A percentile compares a stretch with the other conserved stretches of the same genome.
These are phyloP conservation scores for Hymenochirus boettgeri DNA, from an alignment of 2,113 vertebrate genomes.

Conservation along the genomic window DNA sequence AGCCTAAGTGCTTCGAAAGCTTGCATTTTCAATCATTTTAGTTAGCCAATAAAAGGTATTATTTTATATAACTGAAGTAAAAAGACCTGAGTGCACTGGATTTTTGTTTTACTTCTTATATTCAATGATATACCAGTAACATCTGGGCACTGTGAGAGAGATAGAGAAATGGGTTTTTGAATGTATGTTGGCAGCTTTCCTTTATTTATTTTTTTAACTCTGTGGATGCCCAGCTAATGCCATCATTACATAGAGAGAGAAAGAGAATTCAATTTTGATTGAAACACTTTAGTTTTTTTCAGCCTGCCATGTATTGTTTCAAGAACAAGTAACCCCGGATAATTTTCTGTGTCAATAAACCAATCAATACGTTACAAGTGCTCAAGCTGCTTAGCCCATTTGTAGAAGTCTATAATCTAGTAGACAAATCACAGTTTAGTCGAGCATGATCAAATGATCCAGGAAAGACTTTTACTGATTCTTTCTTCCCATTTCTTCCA, in stretches of 20 bases:
- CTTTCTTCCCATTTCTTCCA: constrained; percentile 21
- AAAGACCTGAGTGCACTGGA: too few species aligned
- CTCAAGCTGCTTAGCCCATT: constrained; percentile 41
- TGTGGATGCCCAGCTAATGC: constrained; percentile 5
- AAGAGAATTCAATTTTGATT: constrained; percentile 26
- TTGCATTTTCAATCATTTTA: too few species aligned
- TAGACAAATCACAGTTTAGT: constrained; percentile 43
- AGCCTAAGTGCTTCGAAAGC: too few species aligned
- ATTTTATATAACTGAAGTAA: too few species aligned
- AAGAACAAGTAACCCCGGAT: constrained; percentile 43
- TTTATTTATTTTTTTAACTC: too few species aligned
- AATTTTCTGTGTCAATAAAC: constrained; percentile 43
- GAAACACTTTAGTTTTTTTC: constrained; percentile 31
- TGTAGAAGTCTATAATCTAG: constrained; percentile 43
- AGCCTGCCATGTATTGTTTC: constrained; percentile 39
- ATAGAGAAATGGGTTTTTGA: too few species aligned
- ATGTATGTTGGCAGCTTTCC: too few species aligned
- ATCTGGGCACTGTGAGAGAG: too few species aligned
- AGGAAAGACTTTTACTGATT: constrained; percentile 32
- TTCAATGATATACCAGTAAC: too few species aligned
- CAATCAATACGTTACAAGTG: constrained; percentile 43
- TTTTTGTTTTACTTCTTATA: too few species aligned
- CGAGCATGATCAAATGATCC: constrained; percentile 41
- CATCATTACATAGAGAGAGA: constrained; percentile 5
- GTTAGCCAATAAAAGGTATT: too few species aligned